These are phyloP conservation scores for Pseudochirops cupreus DNA, from an alignment of 2,797 vertebrate species.

Conservation along the genomic window DNA sequence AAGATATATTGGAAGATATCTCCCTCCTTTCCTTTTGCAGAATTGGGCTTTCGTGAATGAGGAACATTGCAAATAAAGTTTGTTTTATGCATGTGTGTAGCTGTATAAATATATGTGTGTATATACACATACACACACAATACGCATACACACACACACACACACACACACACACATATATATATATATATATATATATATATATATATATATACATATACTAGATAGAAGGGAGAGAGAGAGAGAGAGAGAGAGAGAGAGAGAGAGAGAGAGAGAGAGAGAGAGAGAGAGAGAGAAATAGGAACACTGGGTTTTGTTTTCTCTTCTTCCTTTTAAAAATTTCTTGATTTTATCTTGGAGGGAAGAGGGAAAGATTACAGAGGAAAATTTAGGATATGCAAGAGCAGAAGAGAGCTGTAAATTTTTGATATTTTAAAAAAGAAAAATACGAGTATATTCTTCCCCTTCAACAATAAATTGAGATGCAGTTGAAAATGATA, in stretches of 20 bases:
- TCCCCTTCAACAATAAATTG: neutral
- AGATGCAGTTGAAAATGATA: neutral
- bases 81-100: neutral
- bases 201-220: too few species aligned
- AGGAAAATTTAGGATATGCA: neutral
- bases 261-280: too few species aligned
- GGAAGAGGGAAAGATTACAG: neutral
- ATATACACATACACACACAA: too few species aligned
- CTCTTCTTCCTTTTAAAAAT: neutral
- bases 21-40: neutral
- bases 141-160: too few species aligned
- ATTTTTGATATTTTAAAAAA: neutral
- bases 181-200: too few species aligned
- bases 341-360: neutral
- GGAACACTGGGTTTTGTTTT: neutral
- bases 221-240: too few species aligned
- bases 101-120: too few species aligned
- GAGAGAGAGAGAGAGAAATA: too few species aligned
- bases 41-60: neutral
- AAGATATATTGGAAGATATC: neutral
- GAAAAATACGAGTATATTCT: neutral
- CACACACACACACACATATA: too few species aligned
- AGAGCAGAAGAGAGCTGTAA: neutral
- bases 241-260: too few species aligned
- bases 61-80: neutral